A percentile compares a stretch with the other conserved stretches of the same genome.
phyloP scores from a whole-genome alignment of 2,888 invertebrate genomes.

The Heliconius ismenius region DNA sequence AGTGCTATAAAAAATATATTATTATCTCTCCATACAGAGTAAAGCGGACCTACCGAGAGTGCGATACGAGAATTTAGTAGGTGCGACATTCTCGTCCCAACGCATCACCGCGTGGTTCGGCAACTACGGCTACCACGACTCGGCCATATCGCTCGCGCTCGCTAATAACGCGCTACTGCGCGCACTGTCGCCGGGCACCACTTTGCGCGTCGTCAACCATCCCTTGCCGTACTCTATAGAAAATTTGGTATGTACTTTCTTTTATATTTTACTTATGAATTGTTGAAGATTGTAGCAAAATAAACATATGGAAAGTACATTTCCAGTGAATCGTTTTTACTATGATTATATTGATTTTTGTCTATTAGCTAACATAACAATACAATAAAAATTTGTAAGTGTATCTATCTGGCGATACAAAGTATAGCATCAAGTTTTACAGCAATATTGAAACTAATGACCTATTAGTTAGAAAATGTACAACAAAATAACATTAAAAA shows the following conservation, averaged over 20 bases:
- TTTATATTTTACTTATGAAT: background rate
- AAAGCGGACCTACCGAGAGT: slow-evolving; percentile 63
- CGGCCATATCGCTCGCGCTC: slow-evolving; percentile 85
- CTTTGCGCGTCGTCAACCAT: slow-evolving; percentile 82
- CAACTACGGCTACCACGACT: slow-evolving; percentile 89
- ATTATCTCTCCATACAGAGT: slow-evolving; percentile 51
- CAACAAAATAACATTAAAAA: background rate
- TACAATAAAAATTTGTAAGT: too few species aligned
- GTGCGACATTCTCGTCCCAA: slow-evolving; percentile 77
- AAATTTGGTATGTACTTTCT: slow-evolving; percentile 73
- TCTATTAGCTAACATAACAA: too few species aligned
- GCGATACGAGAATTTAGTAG: slow-evolving; percentile 80
- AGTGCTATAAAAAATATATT: background rate
- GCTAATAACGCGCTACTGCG: slow-evolving; percentile 84
- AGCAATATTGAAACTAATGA: background rate
- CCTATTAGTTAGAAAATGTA: background rate
- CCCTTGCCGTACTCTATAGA: slow-evolving; percentile 86
- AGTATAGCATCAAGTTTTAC: too few species aligned
- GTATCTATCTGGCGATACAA: too few species aligned
- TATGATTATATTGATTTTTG: too few species aligned
- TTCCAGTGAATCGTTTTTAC: background rate
- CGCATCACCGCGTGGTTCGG: slow-evolving; percentile 87
- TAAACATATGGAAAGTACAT: background rate
- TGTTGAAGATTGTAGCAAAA: background rate
- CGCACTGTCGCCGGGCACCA: slow-evolving; percentile 67